A percentile compares a stretch with the other conserved stretches of the same genome.
phyloP scores from a whole-genome alignment of 2,888 invertebrate species.

The Ephialtes manifestator region DNA sequence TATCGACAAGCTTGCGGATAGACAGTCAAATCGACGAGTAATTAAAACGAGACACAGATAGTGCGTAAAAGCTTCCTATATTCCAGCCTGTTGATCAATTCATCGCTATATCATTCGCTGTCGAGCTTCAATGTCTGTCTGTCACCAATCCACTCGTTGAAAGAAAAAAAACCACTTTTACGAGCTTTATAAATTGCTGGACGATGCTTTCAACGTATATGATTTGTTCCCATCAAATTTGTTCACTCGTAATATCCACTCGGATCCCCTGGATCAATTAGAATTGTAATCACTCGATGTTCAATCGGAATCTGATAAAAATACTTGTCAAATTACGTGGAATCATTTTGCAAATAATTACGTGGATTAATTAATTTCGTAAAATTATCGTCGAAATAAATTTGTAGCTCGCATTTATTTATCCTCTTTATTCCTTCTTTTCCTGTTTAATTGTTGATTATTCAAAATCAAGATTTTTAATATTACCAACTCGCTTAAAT shows the following conservation, averaged over 20 bases:
- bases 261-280: neutral
- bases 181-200: neutral
- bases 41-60: slow-evolving; percentile 41
- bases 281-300: neutral
- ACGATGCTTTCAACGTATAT: slow-evolving; percentile 1
- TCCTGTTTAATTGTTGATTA: no score
- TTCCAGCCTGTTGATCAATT: slow-evolving; percentile 22
- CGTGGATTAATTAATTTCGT: no score
- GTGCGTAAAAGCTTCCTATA: slow-evolving; percentile 8
- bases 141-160: slow-evolving; percentile 11
- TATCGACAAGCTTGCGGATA: slow-evolving; percentile 29
- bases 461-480: no score
- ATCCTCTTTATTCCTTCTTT: no score
- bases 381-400: no score
- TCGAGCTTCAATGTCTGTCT: slow-evolving; percentile 4
- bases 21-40: slow-evolving; percentile 37
- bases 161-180: neutral
- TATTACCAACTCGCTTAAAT: no score
- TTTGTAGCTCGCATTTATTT: no score
- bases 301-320: no score
- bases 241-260: neutral
- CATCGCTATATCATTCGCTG: slow-evolving; percentile 14
- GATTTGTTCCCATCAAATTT: neutral
- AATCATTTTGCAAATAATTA: no score
- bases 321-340: no score